Conservation (phyloP, 2,888 invertebrate genomes). For the Leptinotarsa juncta region DNA sequence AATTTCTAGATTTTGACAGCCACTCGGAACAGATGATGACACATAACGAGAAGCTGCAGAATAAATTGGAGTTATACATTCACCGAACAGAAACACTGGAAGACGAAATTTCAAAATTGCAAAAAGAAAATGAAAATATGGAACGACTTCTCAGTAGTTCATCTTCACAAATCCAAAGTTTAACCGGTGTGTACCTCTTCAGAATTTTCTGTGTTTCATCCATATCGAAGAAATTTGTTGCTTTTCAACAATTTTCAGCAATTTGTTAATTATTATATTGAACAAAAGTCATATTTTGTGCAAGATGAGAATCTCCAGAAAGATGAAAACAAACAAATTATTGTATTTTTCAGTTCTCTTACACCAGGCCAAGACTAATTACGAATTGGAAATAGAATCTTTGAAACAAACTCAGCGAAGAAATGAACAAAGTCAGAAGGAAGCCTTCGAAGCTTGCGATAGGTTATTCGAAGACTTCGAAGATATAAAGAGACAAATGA, state of each 20-base stretch:
- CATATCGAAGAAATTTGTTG: not conserved
- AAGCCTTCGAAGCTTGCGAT: conserved; percentile 55
- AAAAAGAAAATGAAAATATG: conserved; percentile 54
- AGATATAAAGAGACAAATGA: conserved; percentile 50
- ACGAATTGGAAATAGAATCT: conserved; percentile 55
- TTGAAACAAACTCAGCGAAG: conserved; percentile 51
- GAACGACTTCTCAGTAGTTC: conserved; percentile 54
- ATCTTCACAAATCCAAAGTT: conserved; percentile 52
- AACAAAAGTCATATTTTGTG: too few relatives aligned
- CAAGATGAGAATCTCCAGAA: too few relatives aligned
- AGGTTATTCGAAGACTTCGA: conserved; percentile 57
- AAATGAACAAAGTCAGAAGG: conserved; percentile 52
- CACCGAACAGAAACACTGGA: conserved; percentile 56
- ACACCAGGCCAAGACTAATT: conserved; percentile 53
- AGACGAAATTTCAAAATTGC: conserved; percentile 51
- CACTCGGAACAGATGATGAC: conserved; percentile 51
- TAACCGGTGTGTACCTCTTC: conserved; percentile 50
- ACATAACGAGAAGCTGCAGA: conserved; percentile 58
- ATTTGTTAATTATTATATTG: too few relatives aligned
- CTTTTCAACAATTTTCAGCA: not conserved
- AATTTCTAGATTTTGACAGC: conserved; percentile 39
- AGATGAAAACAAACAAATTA: too few relatives aligned
- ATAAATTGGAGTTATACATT: conserved; percentile 49
- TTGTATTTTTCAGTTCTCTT: conserved; percentile 45
- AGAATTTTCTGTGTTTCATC: not conserved